Percentiles rank a stretch among this genome's conserved stretches.
Conservation (phyloP, 2,888 invertebrate genomes). For the Oithona nana region DNA sequence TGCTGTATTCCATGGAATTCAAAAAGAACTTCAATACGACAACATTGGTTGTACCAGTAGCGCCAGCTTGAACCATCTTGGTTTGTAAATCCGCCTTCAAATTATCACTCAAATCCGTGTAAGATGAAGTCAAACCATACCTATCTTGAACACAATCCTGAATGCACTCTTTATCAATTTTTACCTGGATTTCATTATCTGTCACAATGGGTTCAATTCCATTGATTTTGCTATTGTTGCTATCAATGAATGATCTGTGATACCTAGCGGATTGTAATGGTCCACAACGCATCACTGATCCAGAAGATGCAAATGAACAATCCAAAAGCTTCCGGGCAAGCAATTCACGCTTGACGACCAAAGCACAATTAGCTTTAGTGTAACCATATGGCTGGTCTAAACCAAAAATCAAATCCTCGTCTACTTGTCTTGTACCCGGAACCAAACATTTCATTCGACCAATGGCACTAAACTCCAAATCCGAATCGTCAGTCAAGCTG, state of each 20-base stretch:
- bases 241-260: not conserved
- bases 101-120: not conserved
- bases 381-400: not conserved
- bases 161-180: not conserved
- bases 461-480: not conserved
- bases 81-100: not conserved
- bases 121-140: not conserved
- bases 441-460: not conserved
- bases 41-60: not conserved
- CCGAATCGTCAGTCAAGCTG: not conserved
- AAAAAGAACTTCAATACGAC: slow-evolving; percentile 1
- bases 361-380: not conserved
- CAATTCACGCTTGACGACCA: not conserved
- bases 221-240: not conserved
- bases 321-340: not conserved
- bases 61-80: not conserved
- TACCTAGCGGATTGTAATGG: not conserved
- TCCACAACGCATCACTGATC: not conserved
- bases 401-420: not conserved
- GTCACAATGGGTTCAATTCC: not conserved
- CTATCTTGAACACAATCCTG: slow-evolving; percentile 6
- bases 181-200: not conserved
- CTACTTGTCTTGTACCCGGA: not conserved
- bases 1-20: slow-evolving; percentile 1
- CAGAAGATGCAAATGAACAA: not conserved